Evolutionary conservation across 2,113 vertebrate species (phyloP), one percentile per base, ranked within the genome.

Genomic region (Anoura caudifer): DNA sequence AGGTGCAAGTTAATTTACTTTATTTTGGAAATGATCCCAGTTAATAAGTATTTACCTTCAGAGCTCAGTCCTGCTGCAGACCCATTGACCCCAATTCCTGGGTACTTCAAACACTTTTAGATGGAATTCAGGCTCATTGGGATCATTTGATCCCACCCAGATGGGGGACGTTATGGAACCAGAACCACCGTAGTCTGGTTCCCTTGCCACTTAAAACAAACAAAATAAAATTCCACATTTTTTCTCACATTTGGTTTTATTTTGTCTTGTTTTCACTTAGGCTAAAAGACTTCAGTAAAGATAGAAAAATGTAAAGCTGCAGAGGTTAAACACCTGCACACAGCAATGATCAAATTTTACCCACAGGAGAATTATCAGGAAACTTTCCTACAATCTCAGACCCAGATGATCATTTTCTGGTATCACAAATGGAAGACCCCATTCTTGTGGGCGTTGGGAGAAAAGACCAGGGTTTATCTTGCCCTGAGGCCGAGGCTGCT

Each of bases 1-100:
- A 82, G 20, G 33, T 93, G 63, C 70, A 95, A 70, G 26, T 47
- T 73, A 61, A 54, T 89, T 82, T 93, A 63, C 67, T 90, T 90
- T 92, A 41, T 43, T 96, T 90, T 91, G 52, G 61, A 94, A 94
- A 52, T 43, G 41, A 92, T 52, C 41, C 86, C 81, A 73, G 33
- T 59, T 79, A 41, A 22, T 87, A 15, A 54, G 52, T 61, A 77
- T 96, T 95, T 89, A 89, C 77, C 83, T 95, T 86, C 69, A 93
- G 52, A 73, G 14, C 85, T 96, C 59, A 67, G 9, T 81, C 92
- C 52, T 79, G 26, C 28, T 47, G 17, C 20, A 41, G 17, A 24
- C 26, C 52, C 28, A 41, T 1, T 86, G 73, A 73, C 33, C 7
- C 38, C 2, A 4, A 16, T 50, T 7, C 65, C 81, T 41, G 33